Base-by-base conservation (phyloP, 2,797 vertebrate species). In the Ctenochaetus hawaiiensis region DNA sequence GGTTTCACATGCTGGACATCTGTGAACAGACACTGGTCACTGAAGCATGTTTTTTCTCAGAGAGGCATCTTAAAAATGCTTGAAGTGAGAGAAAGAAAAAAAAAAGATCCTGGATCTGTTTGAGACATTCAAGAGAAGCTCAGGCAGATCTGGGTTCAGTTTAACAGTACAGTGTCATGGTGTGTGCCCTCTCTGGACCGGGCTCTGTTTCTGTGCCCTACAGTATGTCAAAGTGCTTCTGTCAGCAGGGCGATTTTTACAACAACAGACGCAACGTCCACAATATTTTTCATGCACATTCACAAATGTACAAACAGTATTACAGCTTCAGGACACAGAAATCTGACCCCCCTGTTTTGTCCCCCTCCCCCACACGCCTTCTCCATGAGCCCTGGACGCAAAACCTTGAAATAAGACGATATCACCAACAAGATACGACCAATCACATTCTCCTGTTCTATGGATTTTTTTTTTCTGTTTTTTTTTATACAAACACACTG, bases 401-500 rank as follows among this genome's bases (percentile, higher is more conserved):
- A 80, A 41, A 79, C 79, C 66, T 84, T 52, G 54, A 91, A 86
- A 80, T 64, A 69, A 76, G 70, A 88, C 77, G 87, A 77, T 86
- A 89, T 82, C 83, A 91, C 82, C 70, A 26, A 91, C 81, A 76
- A 87, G 82, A 89, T 80, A 91, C 89, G 45, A 87, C 65, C 64
- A 85, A 88, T 91, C 81, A 93, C 84, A 52, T 83, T 72, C 74
- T 86, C 62, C 87, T 75, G 70, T 77, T 87, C 71, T 77, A 67
- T 75, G 47, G 75, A 79, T 49, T 58, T 39, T 75, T 54, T 72
- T 61, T 66, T 65, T 44, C 56, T 82, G 6, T 73, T 87, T 89
- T 90, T 73, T 87, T 89, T 90, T 78, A 78, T 91, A 93, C 84
- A 93, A 93, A 94, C 90, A 95, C 91, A 60, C 83, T 81, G 86